Evolutionary conservation across 2,888 invertebrate genomes (phyloP).

Genomic region (Napeogenes sylphis): DNA sequence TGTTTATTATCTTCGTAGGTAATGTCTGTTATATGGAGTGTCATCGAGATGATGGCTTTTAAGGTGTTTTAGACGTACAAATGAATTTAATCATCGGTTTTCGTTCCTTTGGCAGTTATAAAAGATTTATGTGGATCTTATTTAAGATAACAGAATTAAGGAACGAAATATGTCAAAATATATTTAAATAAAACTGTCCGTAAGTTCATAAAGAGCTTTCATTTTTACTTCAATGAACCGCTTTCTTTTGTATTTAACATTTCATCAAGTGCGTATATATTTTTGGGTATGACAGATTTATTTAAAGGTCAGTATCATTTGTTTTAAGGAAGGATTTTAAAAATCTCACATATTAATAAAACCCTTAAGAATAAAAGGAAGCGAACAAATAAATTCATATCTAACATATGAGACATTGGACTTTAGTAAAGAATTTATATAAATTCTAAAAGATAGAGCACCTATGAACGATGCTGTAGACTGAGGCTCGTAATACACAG

Average conservation of each 20-base stretch:
- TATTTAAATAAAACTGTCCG: constrained; percentile 19
- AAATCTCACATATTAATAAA: neutral
- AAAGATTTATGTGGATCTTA: neutral
- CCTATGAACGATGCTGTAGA: too few species aligned
- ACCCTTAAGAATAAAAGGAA: too few species aligned
- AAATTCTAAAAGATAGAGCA: too few species aligned
- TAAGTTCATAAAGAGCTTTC: constrained; percentile 9
- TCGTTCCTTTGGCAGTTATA: neutral
- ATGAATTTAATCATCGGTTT: neutral
- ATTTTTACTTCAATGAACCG: neutral
- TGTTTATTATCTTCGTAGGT: constrained; percentile 49
- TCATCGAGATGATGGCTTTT: constrained; percentile 34
- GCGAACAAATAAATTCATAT: too few species aligned
- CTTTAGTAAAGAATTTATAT: neutral
- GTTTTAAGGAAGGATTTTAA: neutral
- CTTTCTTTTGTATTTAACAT: constrained; percentile 3
- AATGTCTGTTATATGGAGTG: constrained; percentile 34
- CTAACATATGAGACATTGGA: neutral
- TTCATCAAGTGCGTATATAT: constrained; percentile 1
- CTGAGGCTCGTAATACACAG: too few species aligned
- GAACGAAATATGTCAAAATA: constrained; percentile 37
- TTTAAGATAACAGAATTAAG: constrained; percentile 35
- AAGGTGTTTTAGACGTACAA: constrained; percentile 11
- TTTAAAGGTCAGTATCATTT: neutral
- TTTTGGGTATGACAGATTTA: constrained; percentile 6